Evolutionary conservation across 2,888 invertebrate genomes (phyloP).

Genomic region (Caenorhabditis wallacei): DNA sequence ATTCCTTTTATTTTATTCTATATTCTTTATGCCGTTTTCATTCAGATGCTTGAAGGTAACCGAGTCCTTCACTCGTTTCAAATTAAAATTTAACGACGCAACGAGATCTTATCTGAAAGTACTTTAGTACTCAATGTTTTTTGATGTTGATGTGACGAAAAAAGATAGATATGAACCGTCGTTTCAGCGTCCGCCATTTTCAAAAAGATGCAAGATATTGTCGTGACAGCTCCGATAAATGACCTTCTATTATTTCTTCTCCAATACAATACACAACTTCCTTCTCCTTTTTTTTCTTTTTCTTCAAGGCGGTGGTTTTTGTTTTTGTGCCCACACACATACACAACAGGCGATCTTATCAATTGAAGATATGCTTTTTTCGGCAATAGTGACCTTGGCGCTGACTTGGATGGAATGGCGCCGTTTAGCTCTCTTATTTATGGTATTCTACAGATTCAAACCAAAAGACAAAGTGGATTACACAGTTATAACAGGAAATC

Average conservation of each 20-base stretch:
- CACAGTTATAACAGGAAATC: slow-evolving; percentile 15
- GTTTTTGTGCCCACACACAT: slow-evolving; percentile 31
- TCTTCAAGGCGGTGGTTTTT: slow-evolving; percentile 29
- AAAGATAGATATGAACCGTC: slow-evolving; percentile 35
- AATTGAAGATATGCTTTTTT: slow-evolving; percentile 46
- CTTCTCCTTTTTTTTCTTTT: slow-evolving; percentile 3
- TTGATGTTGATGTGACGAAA: slow-evolving; percentile 33
- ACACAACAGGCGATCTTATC: slow-evolving; percentile 50
- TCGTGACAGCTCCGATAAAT: slow-evolving; percentile 45
- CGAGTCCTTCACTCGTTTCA: neutral
- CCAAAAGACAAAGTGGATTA: neutral
- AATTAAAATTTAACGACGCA: neutral
- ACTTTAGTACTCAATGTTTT: slow-evolving; percentile 35
- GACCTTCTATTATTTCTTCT: slow-evolving; percentile 25
- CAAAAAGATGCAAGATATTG: slow-evolving; percentile 35
- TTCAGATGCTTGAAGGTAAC: neutral
- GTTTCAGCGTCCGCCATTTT: slow-evolving; percentile 35
- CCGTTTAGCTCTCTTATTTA: slow-evolving; percentile 13
- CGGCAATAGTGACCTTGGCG: slow-evolving; percentile 48
- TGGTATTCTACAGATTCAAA: neutral
- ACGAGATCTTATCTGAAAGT: slow-evolving; percentile 50
- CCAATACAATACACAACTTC: slow-evolving; percentile 39
- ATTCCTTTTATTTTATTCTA: neutral
- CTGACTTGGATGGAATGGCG: slow-evolving; percentile 12
- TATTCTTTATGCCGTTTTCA: neutral